phyloP scores from a whole-genome alignment of 2,888 invertebrate species.

The Cheilosia grossa region DNA sequence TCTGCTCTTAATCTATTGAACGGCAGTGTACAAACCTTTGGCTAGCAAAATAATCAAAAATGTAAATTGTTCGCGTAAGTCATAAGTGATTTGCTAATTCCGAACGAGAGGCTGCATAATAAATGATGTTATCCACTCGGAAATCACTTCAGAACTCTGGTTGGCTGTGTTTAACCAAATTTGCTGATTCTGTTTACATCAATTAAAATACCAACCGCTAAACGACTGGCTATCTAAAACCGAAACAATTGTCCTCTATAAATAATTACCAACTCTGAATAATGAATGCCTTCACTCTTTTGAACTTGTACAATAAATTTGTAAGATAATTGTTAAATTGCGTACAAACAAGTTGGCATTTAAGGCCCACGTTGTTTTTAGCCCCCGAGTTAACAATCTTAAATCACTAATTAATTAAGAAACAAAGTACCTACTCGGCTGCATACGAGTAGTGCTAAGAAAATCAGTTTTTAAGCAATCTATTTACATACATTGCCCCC shows the following conservation, averaged over 20 bases:
- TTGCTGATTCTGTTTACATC: too few relatives aligned
- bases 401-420: slow-evolving; percentile 11
- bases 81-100: too few relatives aligned
- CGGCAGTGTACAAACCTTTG: too few relatives aligned
- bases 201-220: too few relatives aligned
- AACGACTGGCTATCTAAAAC: too few relatives aligned
- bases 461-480: slow-evolving; percentile 16
- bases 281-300: not conserved
- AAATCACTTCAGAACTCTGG: too few relatives aligned
- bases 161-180: too few relatives aligned
- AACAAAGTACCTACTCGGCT: not conserved
- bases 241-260: not conserved
- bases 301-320: not conserved
- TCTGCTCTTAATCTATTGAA: too few relatives aligned
- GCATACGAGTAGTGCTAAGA: not conserved
- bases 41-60: too few relatives aligned
- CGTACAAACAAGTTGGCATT: not conserved
- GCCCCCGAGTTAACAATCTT: not conserved
- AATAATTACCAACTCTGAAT: not conserved
- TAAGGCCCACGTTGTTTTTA: not conserved
- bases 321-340: not conserved
- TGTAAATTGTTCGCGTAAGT: too few relatives aligned
- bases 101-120: too few relatives aligned
- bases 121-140: too few relatives aligned
- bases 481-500: not conserved